Conservation (phyloP, 1,140 invertebrate genomes). For the Trichonephila inaurata region DNA sequence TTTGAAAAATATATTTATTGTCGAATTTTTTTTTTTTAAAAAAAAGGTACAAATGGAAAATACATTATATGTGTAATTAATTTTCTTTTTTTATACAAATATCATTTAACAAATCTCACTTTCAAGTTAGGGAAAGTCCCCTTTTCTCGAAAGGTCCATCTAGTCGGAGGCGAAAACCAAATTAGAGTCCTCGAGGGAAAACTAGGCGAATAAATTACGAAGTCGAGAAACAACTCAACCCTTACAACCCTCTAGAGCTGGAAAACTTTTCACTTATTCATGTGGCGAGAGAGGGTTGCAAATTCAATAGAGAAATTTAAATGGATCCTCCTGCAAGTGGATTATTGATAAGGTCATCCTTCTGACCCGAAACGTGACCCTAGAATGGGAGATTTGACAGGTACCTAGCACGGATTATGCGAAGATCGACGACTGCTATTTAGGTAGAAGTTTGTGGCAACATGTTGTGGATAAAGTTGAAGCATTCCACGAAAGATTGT, state of each 20-base stretch:
- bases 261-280: constrained; percentile 36
- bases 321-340: not conserved
- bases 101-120: not conserved
- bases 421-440: not conserved
- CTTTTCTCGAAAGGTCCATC: not conserved
- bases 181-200: not conserved
- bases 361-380: constrained; percentile 64
- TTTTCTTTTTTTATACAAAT: too few relatives aligned
- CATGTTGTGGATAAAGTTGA: not conserved
- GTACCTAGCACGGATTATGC: not conserved
- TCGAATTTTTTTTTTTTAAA: too few relatives aligned
- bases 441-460: not conserved
- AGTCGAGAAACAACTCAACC: constrained; percentile 61
- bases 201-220: not conserved
- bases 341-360: constrained; percentile 54
- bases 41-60: too few relatives aligned
- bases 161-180: not conserved
- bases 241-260: not conserved
- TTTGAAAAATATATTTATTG: too few relatives aligned
- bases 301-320: constrained; percentile 45
- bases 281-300: constrained; percentile 11
- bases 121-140: not conserved
- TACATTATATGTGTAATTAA: too few relatives aligned
- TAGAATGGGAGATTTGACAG: constrained; percentile 20
- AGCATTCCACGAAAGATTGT: too few relatives aligned